Evolutionary conservation across 2,113 vertebrate genomes (phyloP).

Genomic region (Microtus montanus): DNA sequence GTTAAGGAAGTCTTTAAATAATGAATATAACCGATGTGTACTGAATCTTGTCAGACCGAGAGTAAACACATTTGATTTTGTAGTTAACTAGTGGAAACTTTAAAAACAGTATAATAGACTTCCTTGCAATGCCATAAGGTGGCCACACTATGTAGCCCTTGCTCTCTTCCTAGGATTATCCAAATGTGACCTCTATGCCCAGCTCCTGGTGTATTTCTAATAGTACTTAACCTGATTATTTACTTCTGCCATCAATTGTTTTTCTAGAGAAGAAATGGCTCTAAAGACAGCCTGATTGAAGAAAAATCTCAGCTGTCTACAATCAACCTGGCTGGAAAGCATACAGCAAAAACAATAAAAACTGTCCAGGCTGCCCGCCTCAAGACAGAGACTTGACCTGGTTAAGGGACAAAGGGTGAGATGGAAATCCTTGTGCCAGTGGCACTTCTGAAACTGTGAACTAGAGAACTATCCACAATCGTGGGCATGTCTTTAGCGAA

Average conservation of each 20-base stretch:
- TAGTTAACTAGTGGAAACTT: neutral
- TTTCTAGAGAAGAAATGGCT: conserved; percentile 87
- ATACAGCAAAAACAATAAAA: conserved; percentile 86
- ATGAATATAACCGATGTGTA: neutral
- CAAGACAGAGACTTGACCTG: conserved; percentile 88
- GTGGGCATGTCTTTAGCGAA: conserved; percentile 37
- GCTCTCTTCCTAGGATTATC: neutral
- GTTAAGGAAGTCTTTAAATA: neutral
- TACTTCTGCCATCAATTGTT: conserved; percentile 40
- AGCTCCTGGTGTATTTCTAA: neutral
- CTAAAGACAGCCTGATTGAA: conserved; percentile 90
- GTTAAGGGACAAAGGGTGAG: neutral
- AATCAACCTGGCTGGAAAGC: conserved; percentile 83
- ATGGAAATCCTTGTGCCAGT: conserved; percentile 26
- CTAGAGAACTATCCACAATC: conserved; percentile 23
- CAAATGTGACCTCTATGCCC: neutral
- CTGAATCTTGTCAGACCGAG: neutral
- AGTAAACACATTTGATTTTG: neutral
- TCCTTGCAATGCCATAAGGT: neutral
- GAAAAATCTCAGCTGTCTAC: conserved; percentile 80
- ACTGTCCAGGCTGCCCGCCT: conserved; percentile 85
- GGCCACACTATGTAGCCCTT: neutral
- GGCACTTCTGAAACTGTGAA: conserved; percentile 76
- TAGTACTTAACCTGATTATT: neutral
- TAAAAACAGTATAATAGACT: neutral